Percentiles rank a stretch among this genome's conserved stretches.
Evolutionary conservation across 2,888 invertebrate species (phyloP).

Genomic region (Chydorus sphaericus): DNA sequence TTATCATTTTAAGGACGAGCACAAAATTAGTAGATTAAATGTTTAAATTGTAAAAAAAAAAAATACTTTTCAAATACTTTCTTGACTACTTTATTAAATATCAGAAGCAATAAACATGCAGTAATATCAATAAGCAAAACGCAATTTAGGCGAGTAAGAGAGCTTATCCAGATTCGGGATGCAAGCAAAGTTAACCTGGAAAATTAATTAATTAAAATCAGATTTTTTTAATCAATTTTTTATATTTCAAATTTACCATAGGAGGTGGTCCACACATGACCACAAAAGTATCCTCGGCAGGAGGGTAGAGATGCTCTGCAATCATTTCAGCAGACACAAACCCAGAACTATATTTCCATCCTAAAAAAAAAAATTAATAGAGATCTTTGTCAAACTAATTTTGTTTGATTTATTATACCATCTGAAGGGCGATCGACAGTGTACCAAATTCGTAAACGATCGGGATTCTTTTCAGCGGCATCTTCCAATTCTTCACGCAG

Average conservation of each 20-base stretch:
- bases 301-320: constrained; percentile 61
- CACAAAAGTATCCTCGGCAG: constrained; percentile 62
- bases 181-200: constrained; percentile 90
- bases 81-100: too few relatives aligned
- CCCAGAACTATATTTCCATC: constrained; percentile 84
- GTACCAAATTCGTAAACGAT: constrained; percentile 83
- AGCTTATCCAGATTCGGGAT: constrained; percentile 82
- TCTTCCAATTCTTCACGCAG: constrained; percentile 73
- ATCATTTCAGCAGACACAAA: constrained; percentile 87
- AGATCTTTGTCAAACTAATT: too few relatives aligned
- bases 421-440: constrained; percentile 80
- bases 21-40: too few relatives aligned
- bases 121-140: constrained; percentile 76
- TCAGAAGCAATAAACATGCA: too few relatives aligned
- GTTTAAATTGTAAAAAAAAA: too few relatives aligned
- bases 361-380: constrained; percentile 32
- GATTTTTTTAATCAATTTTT: too few relatives aligned
- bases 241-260: too few relatives aligned
- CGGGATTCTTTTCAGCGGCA: constrained; percentile 49
- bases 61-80: too few relatives aligned
- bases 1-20: too few relatives aligned
- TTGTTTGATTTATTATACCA: too few relatives aligned
- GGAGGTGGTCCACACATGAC: constrained; percentile 96
- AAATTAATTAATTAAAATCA: too few relatives aligned
- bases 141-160: constrained; percentile 55